Conservation (phyloP, 1,140 invertebrate species). For the Brachionus sp. region DNA sequence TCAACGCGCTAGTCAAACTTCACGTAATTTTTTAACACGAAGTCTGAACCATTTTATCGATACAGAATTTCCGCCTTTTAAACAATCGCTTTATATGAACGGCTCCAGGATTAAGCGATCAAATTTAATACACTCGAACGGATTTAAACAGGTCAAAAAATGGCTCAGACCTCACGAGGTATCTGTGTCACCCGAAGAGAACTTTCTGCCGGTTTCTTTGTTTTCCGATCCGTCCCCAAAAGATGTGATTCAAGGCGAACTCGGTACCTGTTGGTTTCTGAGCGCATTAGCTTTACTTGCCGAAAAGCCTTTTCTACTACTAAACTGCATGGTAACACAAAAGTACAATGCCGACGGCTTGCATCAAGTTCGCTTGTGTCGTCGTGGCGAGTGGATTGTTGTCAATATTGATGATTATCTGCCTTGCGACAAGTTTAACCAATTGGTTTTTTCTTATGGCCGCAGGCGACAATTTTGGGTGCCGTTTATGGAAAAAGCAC, state of each 20-base stretch:
- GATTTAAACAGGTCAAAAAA: conserved; percentile 35
- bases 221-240: conserved; percentile 32
- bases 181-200: neutral
- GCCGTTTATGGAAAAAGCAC: conserved; percentile 93
- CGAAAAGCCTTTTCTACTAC: conserved; percentile 62
- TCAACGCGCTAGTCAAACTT: neutral
- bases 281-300: conserved; percentile 87
- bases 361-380: conserved; percentile 76
- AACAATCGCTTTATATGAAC: conserved; percentile 36
- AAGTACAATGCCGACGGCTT: conserved; percentile 59
- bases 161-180: conserved; percentile 29
- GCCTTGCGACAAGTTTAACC: conserved; percentile 83
- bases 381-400: conserved; percentile 91
- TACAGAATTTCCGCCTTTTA: conserved; percentile 16
- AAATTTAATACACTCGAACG: conserved; percentile 27
- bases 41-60: conserved; percentile 23
- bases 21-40: neutral
- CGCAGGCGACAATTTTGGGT: conserved; percentile 96
- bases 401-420: conserved; percentile 92
- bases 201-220: neutral
- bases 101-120: conserved; percentile 1
- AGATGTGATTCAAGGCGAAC: conserved; percentile 44
- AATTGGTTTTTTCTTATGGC: conserved; percentile 88
- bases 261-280: conserved; percentile 43
- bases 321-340: conserved; percentile 17